Conservation (phyloP, 2,113 vertebrate species). For the Phaetusa simplex region DNA sequence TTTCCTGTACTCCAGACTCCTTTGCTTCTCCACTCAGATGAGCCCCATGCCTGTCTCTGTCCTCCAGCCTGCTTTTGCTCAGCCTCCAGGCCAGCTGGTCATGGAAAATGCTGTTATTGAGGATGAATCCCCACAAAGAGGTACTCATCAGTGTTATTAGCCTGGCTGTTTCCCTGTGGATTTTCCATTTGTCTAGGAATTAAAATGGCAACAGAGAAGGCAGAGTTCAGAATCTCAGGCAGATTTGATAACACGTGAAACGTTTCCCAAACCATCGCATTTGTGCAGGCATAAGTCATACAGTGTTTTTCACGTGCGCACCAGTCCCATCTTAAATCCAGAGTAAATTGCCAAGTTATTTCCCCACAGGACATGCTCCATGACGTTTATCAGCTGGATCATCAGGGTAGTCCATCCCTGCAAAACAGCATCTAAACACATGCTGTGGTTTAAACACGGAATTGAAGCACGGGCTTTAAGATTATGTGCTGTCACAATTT, state of each 20-base stretch:
- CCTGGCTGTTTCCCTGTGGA: neutral
- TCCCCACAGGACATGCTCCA: neutral
- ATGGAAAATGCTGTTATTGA: neutral
- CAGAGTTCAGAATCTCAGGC: neutral
- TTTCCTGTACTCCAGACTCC: neutral
- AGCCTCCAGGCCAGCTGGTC: neutral
- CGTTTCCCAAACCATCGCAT: neutral
- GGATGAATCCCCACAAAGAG: neutral
- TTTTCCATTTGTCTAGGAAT: neutral
- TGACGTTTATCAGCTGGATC: slow-evolving; percentile 13
- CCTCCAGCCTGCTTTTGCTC: neutral
- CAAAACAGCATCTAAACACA: neutral
- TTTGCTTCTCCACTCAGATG: neutral
- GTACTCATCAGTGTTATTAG: neutral
- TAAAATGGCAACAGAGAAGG: neutral
- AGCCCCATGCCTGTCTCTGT: neutral
- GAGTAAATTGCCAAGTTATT: neutral
- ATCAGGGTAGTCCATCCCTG: neutral
- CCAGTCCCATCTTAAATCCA: neutral
- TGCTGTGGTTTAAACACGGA: neutral
- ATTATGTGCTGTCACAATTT: neutral
- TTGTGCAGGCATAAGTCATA: neutral
- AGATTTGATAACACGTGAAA: neutral
- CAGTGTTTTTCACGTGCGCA: neutral
- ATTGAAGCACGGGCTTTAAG: neutral